Percentiles rank a stretch among this genome's conserved stretches.
Conservation (phyloP, 2,113 vertebrate genomes). For the Halcyon malimbica region DNA sequence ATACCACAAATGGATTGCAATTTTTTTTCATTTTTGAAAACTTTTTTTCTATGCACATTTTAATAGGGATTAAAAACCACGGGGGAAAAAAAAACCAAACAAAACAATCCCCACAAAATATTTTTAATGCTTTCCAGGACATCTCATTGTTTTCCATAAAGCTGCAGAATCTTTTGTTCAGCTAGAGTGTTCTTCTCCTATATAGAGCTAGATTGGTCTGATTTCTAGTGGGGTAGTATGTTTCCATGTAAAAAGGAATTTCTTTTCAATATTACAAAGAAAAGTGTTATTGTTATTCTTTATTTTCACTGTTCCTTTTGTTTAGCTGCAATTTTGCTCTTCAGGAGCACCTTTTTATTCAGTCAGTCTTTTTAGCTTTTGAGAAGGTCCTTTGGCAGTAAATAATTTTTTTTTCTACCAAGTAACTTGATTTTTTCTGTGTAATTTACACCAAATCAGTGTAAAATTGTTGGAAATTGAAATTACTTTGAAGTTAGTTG, state of each 20-base stretch:
- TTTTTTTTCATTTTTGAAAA: not conserved
- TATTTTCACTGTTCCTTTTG: not conserved
- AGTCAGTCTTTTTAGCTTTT: not conserved
- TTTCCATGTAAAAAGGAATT: not conserved
- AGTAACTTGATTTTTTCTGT: not conserved
- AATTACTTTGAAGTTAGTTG: not conserved
- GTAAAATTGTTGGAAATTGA: not conserved
- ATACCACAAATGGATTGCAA: not conserved
- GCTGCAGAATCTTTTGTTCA: not conserved
- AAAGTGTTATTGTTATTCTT: not conserved
- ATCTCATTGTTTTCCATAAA: not conserved
- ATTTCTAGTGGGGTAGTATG: not conserved
- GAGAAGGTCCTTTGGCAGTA: not conserved
- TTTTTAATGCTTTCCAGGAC: not conserved
- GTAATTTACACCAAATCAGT: not conserved
- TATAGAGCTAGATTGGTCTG: not conserved
- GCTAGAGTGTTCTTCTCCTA: not conserved
- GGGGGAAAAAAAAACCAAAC: not conserved
- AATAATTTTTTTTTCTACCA: not conserved
- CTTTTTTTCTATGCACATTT: not conserved
- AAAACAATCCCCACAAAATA: no score
- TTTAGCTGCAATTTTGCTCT: not conserved
- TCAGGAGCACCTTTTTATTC: not conserved
- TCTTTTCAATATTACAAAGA: not conserved
- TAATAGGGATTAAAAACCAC: not conserved